Conservation (phyloP, 2,888 invertebrate genomes). For the Morinoia aosen region DNA sequence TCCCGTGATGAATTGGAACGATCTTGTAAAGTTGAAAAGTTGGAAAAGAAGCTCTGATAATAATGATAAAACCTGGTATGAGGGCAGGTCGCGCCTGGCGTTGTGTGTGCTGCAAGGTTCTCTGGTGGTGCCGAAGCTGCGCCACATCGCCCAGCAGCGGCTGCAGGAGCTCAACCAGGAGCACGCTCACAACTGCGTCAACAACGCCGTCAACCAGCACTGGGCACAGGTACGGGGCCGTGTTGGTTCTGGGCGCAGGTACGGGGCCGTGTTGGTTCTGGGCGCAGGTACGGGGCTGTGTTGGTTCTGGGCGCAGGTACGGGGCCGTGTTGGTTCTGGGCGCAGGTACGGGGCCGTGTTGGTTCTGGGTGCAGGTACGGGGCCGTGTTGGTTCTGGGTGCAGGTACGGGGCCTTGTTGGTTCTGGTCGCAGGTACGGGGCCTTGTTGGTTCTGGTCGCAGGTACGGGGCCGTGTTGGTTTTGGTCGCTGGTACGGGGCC, state of each 20-base stretch:
- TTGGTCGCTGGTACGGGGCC: too few relatives aligned
- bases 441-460: too few relatives aligned
- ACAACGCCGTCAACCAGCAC: slow-evolving; percentile 44
- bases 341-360: neutral
- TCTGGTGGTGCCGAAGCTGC: slow-evolving; percentile 37
- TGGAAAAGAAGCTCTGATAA: too few relatives aligned
- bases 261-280: neutral
- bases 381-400: neutral
- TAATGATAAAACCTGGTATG: neutral
- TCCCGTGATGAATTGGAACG: too few relatives aligned
- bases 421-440: too few relatives aligned
- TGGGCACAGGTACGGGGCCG: neutral
- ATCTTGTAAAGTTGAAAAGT: too few relatives aligned
- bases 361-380: neutral
- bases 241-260: too few relatives aligned
- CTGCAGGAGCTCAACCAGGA: slow-evolving; percentile 42
- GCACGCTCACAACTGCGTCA: slow-evolving; percentile 31
- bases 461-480: neutral
- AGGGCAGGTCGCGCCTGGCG: slow-evolving; percentile 1
- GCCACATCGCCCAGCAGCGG: slow-evolving; percentile 33
- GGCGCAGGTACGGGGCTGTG: neutral
- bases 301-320: neutral
- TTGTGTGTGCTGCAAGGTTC: slow-evolving; percentile 41
- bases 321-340: neutral
- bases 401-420: neutral